Base-by-base conservation (phyloP, 2,113 vertebrate species). In the Cettia cetti region DNA sequence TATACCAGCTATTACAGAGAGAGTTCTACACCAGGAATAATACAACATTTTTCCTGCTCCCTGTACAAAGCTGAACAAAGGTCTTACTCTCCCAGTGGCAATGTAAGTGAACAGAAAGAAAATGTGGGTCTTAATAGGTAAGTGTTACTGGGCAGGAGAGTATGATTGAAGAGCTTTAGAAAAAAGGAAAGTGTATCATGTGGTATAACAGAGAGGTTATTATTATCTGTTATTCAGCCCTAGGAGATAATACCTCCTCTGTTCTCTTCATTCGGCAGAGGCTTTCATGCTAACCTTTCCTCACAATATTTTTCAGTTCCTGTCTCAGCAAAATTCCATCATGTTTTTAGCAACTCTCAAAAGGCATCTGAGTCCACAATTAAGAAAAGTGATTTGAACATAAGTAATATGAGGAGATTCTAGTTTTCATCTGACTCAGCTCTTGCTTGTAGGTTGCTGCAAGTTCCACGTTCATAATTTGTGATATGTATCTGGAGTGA, bases 221-320 rank as follows among this genome's bases (percentile, higher is more conserved):
- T 75, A 47, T 49, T 86, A 49, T 20, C 39, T 35, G 24, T 50
- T 89, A 26, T 27, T 83, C 35, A 54, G 8, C 10, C 30, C 33
- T 30, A 40, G 56, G 68, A 69, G 33, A 45, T 42, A 52, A 52
- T 5, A 65, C 4, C 33, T 59, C 20, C 26, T 77, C 23, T 44
- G 31, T 24, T 19, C 24, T 59, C 39, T 53, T 81, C 21, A 17
- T 63, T 57, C 31, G 28, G 23, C 11, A 47, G 20, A 42, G 15
- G 7, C 6, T 56, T 45, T n/a, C 16, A 21, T 0, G 0, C 0
- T 1, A 54, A 27, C 9, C 37, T 76, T 70, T 71, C 19, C 47
- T 47, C 20, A 8, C 31, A 27, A 11, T 42, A 15, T 57, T 77
- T 50, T 80, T 76, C 33, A 75, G 47, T 71, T 71, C 30, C 6